Evolutionary conservation across 2,888 invertebrate species (phyloP), one percentile per base, ranked within the genome.

Genomic region (Ichneumoninae sp.): DNA sequence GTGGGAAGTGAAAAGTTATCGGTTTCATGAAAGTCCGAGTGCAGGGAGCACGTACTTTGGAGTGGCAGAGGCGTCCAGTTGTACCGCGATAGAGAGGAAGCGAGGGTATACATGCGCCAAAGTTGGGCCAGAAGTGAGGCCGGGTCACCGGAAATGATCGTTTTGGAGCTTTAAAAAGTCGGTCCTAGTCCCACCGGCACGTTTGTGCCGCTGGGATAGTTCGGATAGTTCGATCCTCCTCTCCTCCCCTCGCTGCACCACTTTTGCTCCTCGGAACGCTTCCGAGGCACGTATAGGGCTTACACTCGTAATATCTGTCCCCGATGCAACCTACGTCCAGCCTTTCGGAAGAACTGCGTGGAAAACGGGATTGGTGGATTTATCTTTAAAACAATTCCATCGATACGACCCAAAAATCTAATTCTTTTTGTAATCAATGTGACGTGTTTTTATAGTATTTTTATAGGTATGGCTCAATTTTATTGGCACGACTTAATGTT

Each of bases 231-330:
- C 57, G 54, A 80, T 80, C 19, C 80, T 72, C 57, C 33, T 13
- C 33, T n/a, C 22, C 54, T 65, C 44, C 54, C 26, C 26, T 22
- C 19, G 5, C 6, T 5, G 50, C 10, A 2, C 57, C 19, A 47
- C 40, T 78, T 62, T 54, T 52, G 13, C 44, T 54, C 60, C 54
- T 33, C 70, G n/a, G 13, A 22, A 52, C 52, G 50, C 62, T 52
- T 62, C 50, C 30, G 52, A 54, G 10, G 26, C 76, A 76, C 76
- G 76, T 76, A 66, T 54, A 76, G 52, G 50, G 70, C 36, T 70
- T 78, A 60, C 52, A 81, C 71, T 40, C 80, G 76, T 75, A 84
- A 84, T 76, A 83, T 84, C 84, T 74, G 75, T 86, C 79, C 74
- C 68, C 74, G 70, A 70, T 70, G 76, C 26, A 60, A 36, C 13